phyloP scores from a whole-genome alignment of 2,113 vertebrate genomes.

The Anguilla japonica region DNA sequence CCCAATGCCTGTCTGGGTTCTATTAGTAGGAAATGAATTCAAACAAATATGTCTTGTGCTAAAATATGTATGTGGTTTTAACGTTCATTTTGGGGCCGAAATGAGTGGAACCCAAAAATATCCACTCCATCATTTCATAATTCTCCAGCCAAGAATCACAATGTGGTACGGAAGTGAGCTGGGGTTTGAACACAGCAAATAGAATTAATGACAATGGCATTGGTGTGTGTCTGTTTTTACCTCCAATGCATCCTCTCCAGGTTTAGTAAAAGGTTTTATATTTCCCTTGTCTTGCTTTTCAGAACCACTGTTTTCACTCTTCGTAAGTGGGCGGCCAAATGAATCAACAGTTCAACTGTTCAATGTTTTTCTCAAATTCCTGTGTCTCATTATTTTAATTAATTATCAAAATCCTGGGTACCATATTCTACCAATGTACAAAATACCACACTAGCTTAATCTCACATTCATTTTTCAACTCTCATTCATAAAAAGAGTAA shows the following conservation, averaged over 20 bases:
- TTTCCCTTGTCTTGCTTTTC: not conserved
- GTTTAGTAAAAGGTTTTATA: not conserved
- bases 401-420: not conserved
- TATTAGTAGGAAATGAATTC: not conserved
- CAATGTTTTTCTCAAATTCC: not conserved
- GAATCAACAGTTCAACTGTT: not conserved
- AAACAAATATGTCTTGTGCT: not conserved
- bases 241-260: not conserved
- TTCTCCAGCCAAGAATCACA: not conserved
- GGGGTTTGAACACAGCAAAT: not conserved
- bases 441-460: not conserved
- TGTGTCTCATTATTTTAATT: not conserved
- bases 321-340: not conserved
- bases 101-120: not conserved
- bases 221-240: not conserved
- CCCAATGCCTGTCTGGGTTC: not conserved
- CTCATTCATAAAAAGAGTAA: not conserved
- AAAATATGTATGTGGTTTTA: slow-evolving; percentile 1
- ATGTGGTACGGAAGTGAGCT: not conserved
- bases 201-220: not conserved
- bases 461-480: not conserved
- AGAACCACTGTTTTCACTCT: not conserved
- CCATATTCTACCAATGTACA: not conserved
- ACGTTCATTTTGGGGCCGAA: not conserved
- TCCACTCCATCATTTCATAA: not conserved